These are phyloP conservation scores for Pseudotriccus pelzelni DNA, from an alignment of 2,797 vertebrate genomes.

Conservation along the genomic window DNA sequence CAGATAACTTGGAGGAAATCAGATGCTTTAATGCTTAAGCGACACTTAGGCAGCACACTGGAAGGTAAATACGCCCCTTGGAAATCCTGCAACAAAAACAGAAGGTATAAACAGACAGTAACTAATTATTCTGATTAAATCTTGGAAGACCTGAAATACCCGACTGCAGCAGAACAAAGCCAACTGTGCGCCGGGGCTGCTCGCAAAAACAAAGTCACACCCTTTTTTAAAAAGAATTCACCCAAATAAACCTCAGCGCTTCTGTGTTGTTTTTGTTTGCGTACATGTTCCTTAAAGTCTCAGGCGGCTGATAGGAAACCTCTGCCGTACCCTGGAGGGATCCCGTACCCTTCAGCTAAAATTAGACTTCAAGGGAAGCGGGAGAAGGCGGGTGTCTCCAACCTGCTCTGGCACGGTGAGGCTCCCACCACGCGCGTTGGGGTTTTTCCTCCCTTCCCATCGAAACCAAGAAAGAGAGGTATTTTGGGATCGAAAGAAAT, in stretches of 20 bases:
- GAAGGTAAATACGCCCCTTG: slow-evolving; percentile 54
- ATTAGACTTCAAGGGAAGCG: slow-evolving; percentile 35
- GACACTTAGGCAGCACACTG: slow-evolving; percentile 29
- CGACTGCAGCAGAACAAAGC: slow-evolving; percentile 49
- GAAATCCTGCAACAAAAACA: slow-evolving; percentile 54
- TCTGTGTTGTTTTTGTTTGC: slow-evolving; percentile 3
- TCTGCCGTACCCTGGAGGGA: not conserved
- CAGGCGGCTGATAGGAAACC: not conserved
- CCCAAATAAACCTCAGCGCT: slow-evolving; percentile 19
- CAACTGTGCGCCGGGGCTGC: not conserved
- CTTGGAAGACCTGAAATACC: slow-evolving; percentile 63
- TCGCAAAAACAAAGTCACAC: not conserved
- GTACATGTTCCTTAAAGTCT: not conserved
- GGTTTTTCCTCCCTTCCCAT: not conserved
- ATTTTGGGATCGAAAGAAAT: not conserved
- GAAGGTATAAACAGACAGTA: slow-evolving; percentile 64
- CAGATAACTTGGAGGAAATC: slow-evolving; percentile 54
- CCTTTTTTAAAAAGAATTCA: slow-evolving; percentile 17
- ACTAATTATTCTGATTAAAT: slow-evolving; percentile 61
- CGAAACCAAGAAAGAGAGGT: not conserved
- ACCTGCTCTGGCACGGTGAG: rapidly evolving
- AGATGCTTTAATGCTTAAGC: slow-evolving; percentile 35
- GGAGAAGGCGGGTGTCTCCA: not conserved
- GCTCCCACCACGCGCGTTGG: not conserved
- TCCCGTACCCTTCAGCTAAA: slow-evolving; percentile 9